A percentile compares a stretch with the other conserved stretches of the same genome.
phyloP scores from a whole-genome alignment of 2,888 invertebrate genomes.

The Xanthia togata region DNA sequence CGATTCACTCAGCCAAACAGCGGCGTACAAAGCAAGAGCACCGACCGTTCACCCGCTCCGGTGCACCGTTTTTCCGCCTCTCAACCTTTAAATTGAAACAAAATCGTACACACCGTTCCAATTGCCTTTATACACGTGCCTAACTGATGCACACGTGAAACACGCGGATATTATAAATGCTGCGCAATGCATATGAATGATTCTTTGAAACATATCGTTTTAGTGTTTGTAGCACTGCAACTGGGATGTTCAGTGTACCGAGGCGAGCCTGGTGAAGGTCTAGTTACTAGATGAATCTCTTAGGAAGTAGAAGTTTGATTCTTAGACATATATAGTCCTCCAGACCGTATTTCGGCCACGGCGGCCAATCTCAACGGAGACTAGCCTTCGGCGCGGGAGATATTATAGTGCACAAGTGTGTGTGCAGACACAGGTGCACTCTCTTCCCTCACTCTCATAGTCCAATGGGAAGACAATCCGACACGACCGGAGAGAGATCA shows the following conservation, averaged over 20 bases:
- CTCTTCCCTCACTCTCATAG: too few species aligned
- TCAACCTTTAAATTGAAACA: slow-evolving; percentile 85
- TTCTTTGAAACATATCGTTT: slow-evolving; percentile 20
- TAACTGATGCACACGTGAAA: slow-evolving; percentile 46
- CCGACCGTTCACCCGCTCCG: slow-evolving; percentile 80
- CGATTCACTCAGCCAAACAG: slow-evolving; percentile 81
- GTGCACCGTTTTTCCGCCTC: slow-evolving; percentile 82
- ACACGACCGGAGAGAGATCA: too few species aligned
- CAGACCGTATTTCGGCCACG: too few species aligned
- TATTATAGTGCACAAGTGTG: too few species aligned
- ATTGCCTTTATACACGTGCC: slow-evolving; percentile 67
- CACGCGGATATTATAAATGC: slow-evolving; percentile 41
- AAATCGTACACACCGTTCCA: slow-evolving; percentile 78
- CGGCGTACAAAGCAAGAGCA: slow-evolving; percentile 82
- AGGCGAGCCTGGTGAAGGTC: neutral
- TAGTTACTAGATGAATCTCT: slow-evolving; percentile 3
- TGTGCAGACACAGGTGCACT: too few species aligned
- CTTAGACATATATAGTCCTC: too few species aligned
- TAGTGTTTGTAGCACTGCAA: slow-evolving; percentile 1
- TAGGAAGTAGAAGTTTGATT: neutral
- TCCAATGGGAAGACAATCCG: too few species aligned
- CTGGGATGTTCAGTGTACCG: neutral
- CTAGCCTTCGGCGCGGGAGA: too few species aligned
- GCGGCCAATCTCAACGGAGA: too few species aligned
- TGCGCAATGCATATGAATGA: slow-evolving; percentile 11